Evolutionary conservation across 2,888 invertebrate genomes (phyloP).

Genomic region (Neoaliturus tenellus): DNA sequence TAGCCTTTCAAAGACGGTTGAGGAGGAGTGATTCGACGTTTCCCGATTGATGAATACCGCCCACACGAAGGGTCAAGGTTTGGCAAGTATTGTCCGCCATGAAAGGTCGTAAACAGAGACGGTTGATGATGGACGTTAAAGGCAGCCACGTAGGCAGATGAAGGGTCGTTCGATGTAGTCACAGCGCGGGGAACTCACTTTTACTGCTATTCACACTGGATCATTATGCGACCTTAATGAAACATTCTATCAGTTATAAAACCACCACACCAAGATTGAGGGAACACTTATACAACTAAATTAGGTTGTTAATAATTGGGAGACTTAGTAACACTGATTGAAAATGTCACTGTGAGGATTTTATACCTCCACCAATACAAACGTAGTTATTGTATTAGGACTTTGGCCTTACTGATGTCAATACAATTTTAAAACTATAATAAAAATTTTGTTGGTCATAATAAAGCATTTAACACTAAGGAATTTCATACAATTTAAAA

Average conservation of each 20-base stretch:
- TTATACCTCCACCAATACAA: too few species aligned
- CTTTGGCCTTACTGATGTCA: too few species aligned
- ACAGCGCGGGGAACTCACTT: neutral
- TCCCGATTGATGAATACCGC: neutral
- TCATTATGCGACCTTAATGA: neutral
- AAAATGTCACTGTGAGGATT: too few species aligned
- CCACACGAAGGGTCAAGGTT: constrained; percentile 11
- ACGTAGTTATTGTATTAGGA: too few species aligned
- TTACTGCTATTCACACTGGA: neutral
- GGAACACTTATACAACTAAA: too few species aligned
- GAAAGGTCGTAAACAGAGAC: neutral
- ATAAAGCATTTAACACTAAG: too few species aligned
- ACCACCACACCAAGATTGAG: neutral
- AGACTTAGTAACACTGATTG: too few species aligned
- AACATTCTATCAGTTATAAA: neutral
- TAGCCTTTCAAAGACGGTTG: neutral
- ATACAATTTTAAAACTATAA: too few species aligned
- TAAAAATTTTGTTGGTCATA: too few species aligned
- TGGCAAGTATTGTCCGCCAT: neutral
- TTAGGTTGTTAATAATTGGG: too few species aligned
- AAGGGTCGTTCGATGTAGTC: neutral
- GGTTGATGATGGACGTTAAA: constrained; percentile 13
- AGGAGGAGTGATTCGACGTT: neutral
- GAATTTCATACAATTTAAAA: too few species aligned
- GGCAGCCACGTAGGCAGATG: neutral